Evolutionary conservation across 2,797 vertebrate genomes (phyloP).

Genomic region (Pseudochirops corinnae): DNA sequence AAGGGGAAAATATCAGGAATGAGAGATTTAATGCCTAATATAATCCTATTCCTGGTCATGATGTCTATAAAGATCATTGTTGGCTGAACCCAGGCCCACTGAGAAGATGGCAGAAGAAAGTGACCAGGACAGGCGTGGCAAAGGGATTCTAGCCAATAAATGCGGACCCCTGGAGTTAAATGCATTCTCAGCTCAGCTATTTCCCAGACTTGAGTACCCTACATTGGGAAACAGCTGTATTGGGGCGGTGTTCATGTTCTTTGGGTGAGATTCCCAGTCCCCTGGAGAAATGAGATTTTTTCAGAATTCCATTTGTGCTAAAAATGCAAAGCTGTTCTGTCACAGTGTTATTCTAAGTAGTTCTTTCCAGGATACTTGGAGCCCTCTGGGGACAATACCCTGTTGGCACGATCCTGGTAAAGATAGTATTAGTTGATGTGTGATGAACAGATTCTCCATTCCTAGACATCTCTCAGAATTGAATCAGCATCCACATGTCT

Average conservation of each 20-base stretch:
- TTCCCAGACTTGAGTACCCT: not conserved
- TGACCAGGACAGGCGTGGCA: not conserved
- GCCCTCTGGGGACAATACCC: constrained; percentile 39
- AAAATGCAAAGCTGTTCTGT: constrained; percentile 42
- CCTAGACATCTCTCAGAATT: not conserved
- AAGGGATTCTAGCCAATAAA: not conserved
- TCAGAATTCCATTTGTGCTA: constrained; percentile 50
- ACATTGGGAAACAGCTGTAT: constrained; percentile 39
- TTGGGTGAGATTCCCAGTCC: constrained; percentile 14
- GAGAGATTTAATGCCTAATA: not conserved
- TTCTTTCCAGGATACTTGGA: constrained; percentile 48
- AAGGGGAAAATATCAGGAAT: not conserved
- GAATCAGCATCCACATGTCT: not conserved
- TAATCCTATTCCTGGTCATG: not conserved
- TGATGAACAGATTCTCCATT: not conserved
- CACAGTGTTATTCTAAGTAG: constrained; percentile 31
- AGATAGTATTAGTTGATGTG: not conserved
- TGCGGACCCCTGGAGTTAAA: not conserved
- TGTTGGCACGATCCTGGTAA: not conserved
- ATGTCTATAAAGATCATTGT: not conserved
- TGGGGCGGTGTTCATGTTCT: constrained; percentile 33
- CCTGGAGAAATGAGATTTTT: constrained; percentile 45
- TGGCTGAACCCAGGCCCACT: not conserved
- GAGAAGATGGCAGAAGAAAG: not conserved
- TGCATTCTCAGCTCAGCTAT: not conserved